Conservation (phyloP, 1,140 invertebrate species). For the Ceratina japonica region DNA sequence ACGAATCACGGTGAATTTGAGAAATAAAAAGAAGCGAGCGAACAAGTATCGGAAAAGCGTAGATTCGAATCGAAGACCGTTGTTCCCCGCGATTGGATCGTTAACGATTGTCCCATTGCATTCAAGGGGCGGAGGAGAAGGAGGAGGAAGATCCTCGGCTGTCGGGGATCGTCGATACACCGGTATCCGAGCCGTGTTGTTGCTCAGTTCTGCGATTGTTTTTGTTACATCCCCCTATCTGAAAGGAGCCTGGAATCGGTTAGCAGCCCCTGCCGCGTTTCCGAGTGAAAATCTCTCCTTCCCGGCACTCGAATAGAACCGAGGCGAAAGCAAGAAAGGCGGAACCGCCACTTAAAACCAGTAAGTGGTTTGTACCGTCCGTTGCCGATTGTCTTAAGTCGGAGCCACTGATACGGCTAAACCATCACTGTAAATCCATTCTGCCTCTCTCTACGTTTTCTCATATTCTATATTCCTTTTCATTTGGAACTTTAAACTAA, state of each 20-base stretch:
- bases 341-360: slow-evolving; percentile 60
- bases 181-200: neutral
- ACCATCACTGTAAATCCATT: slow-evolving; percentile 32
- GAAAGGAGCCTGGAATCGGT: slow-evolving; percentile 22
- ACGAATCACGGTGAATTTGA: too few relatives aligned
- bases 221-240: slow-evolving; percentile 38
- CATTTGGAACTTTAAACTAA: neutral
- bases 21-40: too few relatives aligned
- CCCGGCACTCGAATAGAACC: slow-evolving; percentile 14
- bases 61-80: neutral
- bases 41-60: neutral
- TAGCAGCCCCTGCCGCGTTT: slow-evolving; percentile 24
- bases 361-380: slow-evolving; percentile 62
- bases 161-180: slow-evolving; percentile 18
- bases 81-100: neutral
- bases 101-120: slow-evolving; percentile 11
- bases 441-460: neutral
- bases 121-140: neutral
- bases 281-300: slow-evolving; percentile 29
- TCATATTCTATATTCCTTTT: neutral
- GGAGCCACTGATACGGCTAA: slow-evolving; percentile 27
- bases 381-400: slow-evolving; percentile 56
- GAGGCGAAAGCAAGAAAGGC: slow-evolving; percentile 32
- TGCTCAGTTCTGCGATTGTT: slow-evolving; percentile 39
- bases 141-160: slow-evolving; percentile 9